phyloP scores from a whole-genome alignment of 2,797 vertebrate genomes.

The Tapirus indicus region DNA sequence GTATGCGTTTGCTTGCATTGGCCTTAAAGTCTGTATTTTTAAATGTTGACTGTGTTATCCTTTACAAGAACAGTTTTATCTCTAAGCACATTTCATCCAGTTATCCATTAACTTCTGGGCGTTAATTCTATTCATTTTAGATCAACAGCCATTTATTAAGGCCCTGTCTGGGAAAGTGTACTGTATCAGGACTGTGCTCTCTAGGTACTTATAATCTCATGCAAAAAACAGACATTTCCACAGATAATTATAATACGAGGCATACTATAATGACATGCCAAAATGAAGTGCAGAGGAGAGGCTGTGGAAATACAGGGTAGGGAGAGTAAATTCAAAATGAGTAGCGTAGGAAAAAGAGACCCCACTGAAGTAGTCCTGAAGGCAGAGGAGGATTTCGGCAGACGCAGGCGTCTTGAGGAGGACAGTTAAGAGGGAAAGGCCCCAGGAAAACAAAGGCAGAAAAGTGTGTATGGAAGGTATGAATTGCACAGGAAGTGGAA shows the following conservation, averaged over 20 bases:
- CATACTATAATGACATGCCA: background rate
- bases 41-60: background rate
- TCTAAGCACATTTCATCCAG: background rate
- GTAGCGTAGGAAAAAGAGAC: background rate
- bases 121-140: constrained; percentile 46
- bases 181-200: background rate
- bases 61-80: constrained; percentile 32
- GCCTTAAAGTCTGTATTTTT: constrained; percentile 60
- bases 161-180: background rate
- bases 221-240: background rate
- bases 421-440: background rate
- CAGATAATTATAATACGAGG: background rate
- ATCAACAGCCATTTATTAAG: constrained; percentile 26
- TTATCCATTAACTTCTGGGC: background rate
- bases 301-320: background rate
- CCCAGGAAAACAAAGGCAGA: background rate
- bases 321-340: background rate
- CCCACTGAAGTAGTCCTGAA: background rate
- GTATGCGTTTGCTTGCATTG: constrained; percentile 26
- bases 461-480: background rate
- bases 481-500: background rate
- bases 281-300: background rate
- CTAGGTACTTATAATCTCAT: background rate
- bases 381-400: background rate
- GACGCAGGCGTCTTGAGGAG: background rate